A percentile compares a stretch with the other conserved stretches of the same genome.
These are phyloP conservation scores for Hestina assimilis DNA, from an alignment of 1,140 invertebrate genomes.

Conservation along the genomic window DNA sequence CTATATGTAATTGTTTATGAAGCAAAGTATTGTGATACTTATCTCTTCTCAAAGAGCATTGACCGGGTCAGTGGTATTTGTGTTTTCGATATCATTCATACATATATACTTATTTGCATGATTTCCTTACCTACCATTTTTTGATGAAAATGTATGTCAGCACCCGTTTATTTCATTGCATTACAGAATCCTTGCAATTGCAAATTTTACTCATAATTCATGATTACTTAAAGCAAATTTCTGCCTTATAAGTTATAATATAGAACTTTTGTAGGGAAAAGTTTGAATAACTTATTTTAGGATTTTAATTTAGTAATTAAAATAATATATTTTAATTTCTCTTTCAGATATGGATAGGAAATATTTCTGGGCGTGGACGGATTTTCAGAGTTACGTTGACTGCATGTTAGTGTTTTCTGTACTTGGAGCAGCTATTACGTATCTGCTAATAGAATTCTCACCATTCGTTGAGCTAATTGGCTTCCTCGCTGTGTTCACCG, in stretches of 20 bases:
- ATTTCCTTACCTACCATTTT: slow-evolving; percentile 10
- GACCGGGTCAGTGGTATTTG: slow-evolving; percentile 39
- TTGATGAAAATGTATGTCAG: not conserved
- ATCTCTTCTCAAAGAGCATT: slow-evolving; percentile 36
- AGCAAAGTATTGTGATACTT: slow-evolving; percentile 22
- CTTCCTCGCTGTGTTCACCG: slow-evolving; percentile 95
- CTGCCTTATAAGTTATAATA: too few relatives aligned
- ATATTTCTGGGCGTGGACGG: slow-evolving; percentile 99
- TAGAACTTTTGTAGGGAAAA: too few relatives aligned
- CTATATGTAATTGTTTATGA: not conserved
- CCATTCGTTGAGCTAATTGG: slow-evolving; percentile 94
- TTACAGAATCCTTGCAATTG: not conserved
- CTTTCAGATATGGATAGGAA: slow-evolving; percentile 91
- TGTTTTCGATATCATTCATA: slow-evolving; percentile 36
- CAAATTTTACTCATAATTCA: too few relatives aligned
- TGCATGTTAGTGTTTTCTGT: slow-evolving; percentile 94
- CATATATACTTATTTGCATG: slow-evolving; percentile 28
- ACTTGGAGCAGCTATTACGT: slow-evolving; percentile 90
- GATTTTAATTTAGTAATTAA: too few relatives aligned
- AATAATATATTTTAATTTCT: slow-evolving; percentile 14
- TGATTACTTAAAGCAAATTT: too few relatives aligned
- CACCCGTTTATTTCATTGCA: too few relatives aligned
- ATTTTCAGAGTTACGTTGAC: slow-evolving; percentile 97
- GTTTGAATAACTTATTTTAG: too few relatives aligned
- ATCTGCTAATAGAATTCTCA: slow-evolving; percentile 88